Evolutionary conservation across 1,140 invertebrate genomes (phyloP).

Genomic region (Leptestheria dahalacensis): DNA sequence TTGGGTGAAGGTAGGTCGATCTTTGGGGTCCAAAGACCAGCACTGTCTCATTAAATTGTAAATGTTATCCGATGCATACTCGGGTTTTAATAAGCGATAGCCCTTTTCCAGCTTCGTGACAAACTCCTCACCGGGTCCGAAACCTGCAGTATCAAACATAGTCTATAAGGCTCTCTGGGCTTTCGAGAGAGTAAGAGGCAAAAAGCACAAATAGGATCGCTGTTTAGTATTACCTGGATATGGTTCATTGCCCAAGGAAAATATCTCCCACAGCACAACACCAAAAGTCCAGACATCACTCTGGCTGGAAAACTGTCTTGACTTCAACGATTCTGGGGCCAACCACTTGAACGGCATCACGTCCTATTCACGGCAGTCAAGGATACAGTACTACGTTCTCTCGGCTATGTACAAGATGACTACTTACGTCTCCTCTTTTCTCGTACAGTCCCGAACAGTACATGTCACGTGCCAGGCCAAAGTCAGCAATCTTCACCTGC

Average conservation of each 20-base stretch:
- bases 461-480: constrained; percentile 89
- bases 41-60: constrained; percentile 72
- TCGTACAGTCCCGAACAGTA: constrained; percentile 82
- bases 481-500: constrained; percentile 87
- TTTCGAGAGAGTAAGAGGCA: too few species aligned
- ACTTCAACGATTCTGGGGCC: constrained; percentile 31
- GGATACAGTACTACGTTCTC: neutral
- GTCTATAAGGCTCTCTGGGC: neutral
- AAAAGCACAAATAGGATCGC: constrained; percentile 7
- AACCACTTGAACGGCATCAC: constrained; percentile 39
- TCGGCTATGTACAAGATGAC: neutral
- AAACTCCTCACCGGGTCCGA: constrained; percentile 51
- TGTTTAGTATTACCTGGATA: constrained; percentile 20
- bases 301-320: constrained; percentile 29
- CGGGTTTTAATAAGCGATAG: constrained; percentile 69
- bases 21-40: constrained; percentile 60
- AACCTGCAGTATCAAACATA: constrained; percentile 25
- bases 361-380: constrained; percentile 27
- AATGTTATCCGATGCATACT: constrained; percentile 54
- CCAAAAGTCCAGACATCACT: constrained; percentile 35
- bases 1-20: constrained; percentile 59
- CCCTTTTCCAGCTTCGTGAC: constrained; percentile 61
- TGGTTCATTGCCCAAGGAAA: constrained; percentile 27
- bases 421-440: constrained; percentile 68
- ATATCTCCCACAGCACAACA: constrained; percentile 34